A percentile compares a stretch with the other conserved stretches of the same genome.
phyloP scores from a whole-genome alignment of 2,113 vertebrate genomes.

The Pomatostomus ruficeps region DNA sequence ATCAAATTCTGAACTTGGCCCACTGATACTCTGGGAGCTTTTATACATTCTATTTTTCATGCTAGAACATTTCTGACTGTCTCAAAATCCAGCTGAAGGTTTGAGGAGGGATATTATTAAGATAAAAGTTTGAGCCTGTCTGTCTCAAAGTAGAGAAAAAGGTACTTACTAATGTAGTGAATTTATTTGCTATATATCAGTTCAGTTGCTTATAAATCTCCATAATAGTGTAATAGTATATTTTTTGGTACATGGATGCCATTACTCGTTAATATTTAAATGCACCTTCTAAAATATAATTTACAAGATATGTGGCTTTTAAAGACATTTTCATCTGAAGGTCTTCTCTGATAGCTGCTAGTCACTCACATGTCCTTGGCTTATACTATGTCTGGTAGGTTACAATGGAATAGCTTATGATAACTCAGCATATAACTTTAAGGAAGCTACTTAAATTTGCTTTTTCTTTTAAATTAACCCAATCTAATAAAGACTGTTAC shows the following conservation, averaged over 20 bases:
- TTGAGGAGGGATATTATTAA: not conserved
- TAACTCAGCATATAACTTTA: not conserved
- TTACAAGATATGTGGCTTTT: not conserved
- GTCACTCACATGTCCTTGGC: not conserved
- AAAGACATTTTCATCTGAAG: constrained; percentile 1
- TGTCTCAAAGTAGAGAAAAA: not conserved
- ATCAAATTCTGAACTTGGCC: not conserved
- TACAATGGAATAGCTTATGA: not conserved
- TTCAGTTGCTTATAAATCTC: not conserved
- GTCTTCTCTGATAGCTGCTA: not conserved
- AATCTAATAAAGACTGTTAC: not conserved
- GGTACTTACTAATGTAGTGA: not conserved
- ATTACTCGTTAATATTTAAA: not conserved
- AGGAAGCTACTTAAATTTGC: not conserved
- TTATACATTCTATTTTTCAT: not conserved
- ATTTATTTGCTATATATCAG: not conserved
- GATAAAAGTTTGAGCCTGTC: not conserved
- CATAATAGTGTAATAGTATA: not conserved
- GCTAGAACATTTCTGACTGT: not conserved
- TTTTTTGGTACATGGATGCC: not conserved
- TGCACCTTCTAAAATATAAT: not conserved
- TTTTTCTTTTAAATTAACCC: not conserved
- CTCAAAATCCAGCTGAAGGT: not conserved
- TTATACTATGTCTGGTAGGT: not conserved
- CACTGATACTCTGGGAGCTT: not conserved